A percentile compares a stretch with the other conserved stretches of the same genome.
phyloP scores from a whole-genome alignment of 2,113 vertebrate species.

The Pantherophis guttatus region DNA sequence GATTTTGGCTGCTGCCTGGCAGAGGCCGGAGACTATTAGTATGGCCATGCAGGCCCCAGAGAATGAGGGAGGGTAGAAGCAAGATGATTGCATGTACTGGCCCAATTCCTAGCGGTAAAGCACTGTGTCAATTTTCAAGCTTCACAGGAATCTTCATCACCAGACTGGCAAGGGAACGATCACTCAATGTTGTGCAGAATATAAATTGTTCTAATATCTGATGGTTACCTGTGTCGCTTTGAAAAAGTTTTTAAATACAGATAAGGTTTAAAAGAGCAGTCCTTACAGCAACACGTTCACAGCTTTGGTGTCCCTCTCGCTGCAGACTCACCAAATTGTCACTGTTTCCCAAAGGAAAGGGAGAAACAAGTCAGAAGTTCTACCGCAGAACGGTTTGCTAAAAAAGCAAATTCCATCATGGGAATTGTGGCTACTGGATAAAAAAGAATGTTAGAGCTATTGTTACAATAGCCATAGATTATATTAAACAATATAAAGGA shows the following conservation, averaged over 20 bases:
- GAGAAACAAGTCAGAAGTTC: not conserved
- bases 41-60: not conserved
- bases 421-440: not conserved
- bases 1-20: constrained; percentile 67
- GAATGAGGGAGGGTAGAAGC: not conserved
- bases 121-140: not conserved
- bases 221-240: not conserved
- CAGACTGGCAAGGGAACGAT: not conserved
- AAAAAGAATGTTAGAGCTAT: not conserved
- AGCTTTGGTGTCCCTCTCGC: not conserved
- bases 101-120: not conserved
- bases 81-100: not conserved
- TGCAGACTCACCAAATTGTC: not conserved
- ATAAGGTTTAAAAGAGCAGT: not conserved
- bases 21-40: constrained; percentile 50
- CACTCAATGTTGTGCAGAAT: not conserved
- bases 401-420: not conserved
- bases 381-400: not conserved
- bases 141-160: constrained; percentile 7
- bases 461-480: not conserved
- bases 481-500: not conserved
- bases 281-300: not conserved
- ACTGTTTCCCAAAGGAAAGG: not conserved
- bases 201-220: not conserved
- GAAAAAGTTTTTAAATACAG: not conserved